These are phyloP conservation scores for Ypsolopha scabrella DNA, from an alignment of 2,888 invertebrate species.

Conservation along the genomic window DNA sequence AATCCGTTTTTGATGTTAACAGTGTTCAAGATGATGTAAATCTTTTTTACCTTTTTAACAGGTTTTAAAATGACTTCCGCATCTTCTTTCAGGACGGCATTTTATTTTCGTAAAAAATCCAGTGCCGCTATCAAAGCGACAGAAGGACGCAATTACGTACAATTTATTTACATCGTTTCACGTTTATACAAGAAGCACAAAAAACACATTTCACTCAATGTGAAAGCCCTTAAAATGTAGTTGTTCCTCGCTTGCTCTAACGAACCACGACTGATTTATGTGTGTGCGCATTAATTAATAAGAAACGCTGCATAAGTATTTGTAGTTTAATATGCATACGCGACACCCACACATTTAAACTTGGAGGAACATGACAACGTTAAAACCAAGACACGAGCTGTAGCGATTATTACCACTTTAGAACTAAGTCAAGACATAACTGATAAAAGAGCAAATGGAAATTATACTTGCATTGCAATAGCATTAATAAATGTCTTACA, in stretches of 20 bases:
- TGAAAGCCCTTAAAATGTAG: constrained; percentile 43
- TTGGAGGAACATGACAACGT: neutral
- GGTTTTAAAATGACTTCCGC: constrained; percentile 16
- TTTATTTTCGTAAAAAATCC: constrained; percentile 14
- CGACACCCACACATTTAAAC: constrained; percentile 21
- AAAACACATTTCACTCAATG: constrained; percentile 23
- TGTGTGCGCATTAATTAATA: constrained; percentile 65
- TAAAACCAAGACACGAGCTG: constrained; percentile 12
- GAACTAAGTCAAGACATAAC: no score
- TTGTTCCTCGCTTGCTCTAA: constrained; percentile 49
- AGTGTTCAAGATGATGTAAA: neutral
- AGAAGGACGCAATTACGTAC: constrained; percentile 37
- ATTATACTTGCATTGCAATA: no score
- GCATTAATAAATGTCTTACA: no score
- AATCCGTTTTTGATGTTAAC: neutral
- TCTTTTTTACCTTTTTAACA: constrained; percentile 5
- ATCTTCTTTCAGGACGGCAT: constrained; percentile 4
- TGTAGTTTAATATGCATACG: constrained; percentile 29
- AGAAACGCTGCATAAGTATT: constrained; percentile 33
- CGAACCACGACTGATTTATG: constrained; percentile 67
- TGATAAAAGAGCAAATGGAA: no score
- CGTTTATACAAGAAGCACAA: constrained; percentile 10
- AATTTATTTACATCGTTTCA: constrained; percentile 44
- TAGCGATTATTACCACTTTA: neutral
- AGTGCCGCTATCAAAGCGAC: constrained; percentile 20